Percentiles rank a stretch among this genome's conserved stretches.
phyloP scores from a whole-genome alignment of 2,113 vertebrate genomes.

The Propithecus coquereli region DNA sequence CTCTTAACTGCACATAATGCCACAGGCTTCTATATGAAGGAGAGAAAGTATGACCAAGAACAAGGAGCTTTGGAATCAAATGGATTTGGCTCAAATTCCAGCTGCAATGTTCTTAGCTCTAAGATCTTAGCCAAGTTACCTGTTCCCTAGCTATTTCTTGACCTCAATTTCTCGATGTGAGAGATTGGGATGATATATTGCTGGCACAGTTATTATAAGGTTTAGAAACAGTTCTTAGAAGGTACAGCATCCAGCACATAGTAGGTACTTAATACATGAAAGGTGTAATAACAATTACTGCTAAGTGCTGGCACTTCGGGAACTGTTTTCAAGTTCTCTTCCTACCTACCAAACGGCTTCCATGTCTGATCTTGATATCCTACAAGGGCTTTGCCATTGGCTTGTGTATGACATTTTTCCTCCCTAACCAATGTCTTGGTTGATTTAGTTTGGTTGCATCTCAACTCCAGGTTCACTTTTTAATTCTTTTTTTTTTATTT shows the following conservation, averaged over 20 bases:
- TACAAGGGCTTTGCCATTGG: neutral
- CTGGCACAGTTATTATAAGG: neutral
- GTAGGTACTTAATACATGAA: neutral
- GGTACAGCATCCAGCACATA: neutral
- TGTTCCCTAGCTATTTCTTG: neutral
- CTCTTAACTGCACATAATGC: neutral
- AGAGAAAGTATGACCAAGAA: neutral
- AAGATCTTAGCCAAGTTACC: neutral
- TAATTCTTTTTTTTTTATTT: neutral
- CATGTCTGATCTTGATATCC: neutral
- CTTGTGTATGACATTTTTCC: fast-evolving
- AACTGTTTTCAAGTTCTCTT: neutral
- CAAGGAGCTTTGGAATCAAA: neutral
- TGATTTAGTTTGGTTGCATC: neutral
- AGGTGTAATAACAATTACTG: neutral
- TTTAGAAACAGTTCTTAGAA: neutral
- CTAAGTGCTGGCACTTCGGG: neutral
- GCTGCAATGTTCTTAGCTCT: neutral
- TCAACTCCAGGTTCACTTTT: neutral
- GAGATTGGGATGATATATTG: neutral
- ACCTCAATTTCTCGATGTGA: neutral
- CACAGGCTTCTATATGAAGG: neutral
- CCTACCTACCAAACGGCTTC: neutral
- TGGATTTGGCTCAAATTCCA: neutral
- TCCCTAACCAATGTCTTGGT: neutral